Evolutionary conservation across 2,797 vertebrate species (phyloP), one percentile per base, ranked within the genome.

Genomic region (Chromis chromis): DNA sequence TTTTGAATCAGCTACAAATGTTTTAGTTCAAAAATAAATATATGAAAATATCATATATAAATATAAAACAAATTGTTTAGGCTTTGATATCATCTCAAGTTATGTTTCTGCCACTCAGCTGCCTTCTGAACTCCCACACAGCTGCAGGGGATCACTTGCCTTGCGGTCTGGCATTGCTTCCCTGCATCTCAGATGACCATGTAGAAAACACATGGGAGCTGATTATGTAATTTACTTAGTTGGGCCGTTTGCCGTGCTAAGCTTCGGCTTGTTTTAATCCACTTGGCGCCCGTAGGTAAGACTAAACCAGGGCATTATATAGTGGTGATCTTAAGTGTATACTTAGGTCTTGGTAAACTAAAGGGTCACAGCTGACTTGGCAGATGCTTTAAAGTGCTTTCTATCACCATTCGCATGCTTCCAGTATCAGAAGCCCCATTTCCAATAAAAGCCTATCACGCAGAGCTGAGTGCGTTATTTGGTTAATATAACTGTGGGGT

Each of bases 161-260:
- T 31, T 70, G 56, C 39, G 59, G 56, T 63, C 40, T 75, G 81
- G 57, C 55, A 4, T 27, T 4, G 49, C 49, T 61, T 42, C 52
- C 14, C 17, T 59, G 49, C 42, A 2, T 77, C 59, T 85, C 78
- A 54, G 52, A 79, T 84, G 74, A 68, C 63, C 68, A 69, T 48
- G 21, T 61, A 39, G 19, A 77, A 76, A 84, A 72, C 46, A 66
- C 61, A 67, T 53, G 44, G 54, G 31, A 62, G 42, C 54, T 9
- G 69, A 70, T 91, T 88, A 84, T 82, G 78, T 84, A 84, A 91
- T 79, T 83, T 70, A 72, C 85, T 87, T 66, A 78, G 75, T 62
- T 25, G 52, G 69, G 60, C 66, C 53, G 21, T 78, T 74, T 66
- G 82, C 83, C 42, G 58, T 9, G 56, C 76, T 64, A 81, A 85